phyloP scores from a whole-genome alignment of 2,797 vertebrate species.

The Gobio occitaniae region DNA sequence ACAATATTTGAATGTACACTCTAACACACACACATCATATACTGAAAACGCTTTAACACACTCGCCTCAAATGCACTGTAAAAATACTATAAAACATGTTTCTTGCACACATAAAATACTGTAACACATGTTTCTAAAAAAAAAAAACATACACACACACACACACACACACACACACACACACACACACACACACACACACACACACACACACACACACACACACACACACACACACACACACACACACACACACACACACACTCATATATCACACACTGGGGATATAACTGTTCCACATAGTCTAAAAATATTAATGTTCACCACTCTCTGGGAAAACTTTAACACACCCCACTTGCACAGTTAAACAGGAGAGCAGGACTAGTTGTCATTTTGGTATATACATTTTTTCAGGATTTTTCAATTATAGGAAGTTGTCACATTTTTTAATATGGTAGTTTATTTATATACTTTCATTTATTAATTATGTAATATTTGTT shows the following conservation, averaged over 20 bases:
- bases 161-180: neutral
- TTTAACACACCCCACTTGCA: neutral
- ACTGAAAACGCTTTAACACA: neutral
- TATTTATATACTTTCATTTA: neutral
- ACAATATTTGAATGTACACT: conserved; percentile 9
- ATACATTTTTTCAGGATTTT: neutral
- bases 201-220: neutral
- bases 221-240: neutral
- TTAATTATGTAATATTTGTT: neutral
- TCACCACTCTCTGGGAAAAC: neutral
- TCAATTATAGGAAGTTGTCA: neutral
- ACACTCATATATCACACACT: conserved; percentile 8
- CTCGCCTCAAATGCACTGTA: conserved; percentile 34
- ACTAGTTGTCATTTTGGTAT: neutral
- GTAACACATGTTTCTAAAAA: neutral
- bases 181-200: neutral
- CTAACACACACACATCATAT: conserved; percentile 16
- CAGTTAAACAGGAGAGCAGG: conserved; percentile 3
- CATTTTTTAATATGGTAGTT: neutral
- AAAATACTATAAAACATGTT: conserved; percentile 43
- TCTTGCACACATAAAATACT: neutral
- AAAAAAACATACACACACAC: neutral
- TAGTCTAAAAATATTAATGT: neutral
- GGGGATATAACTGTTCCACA: conserved; percentile 18
- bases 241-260: neutral